Conservation (phyloP, 1,140 invertebrate species). For the Galleria mellonella region DNA sequence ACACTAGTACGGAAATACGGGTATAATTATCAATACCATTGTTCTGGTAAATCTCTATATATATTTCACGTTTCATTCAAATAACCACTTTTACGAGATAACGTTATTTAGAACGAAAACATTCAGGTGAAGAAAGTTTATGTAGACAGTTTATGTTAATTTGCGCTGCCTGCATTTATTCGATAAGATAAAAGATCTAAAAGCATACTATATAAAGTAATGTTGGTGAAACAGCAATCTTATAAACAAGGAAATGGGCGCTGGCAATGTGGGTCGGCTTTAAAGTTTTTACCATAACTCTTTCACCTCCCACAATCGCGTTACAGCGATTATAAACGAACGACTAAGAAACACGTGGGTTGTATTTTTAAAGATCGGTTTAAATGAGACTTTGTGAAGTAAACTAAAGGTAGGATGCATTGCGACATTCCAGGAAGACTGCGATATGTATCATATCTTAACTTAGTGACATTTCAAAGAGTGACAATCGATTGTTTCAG, state of each 20-base stretch:
- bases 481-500: conserved; percentile 47
- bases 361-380: conserved; percentile 11
- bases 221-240: conserved; percentile 7
- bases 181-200: conserved; percentile 11
- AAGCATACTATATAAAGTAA: conserved; percentile 8
- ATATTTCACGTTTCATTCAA: too few species aligned
- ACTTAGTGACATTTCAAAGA: conserved; percentile 51
- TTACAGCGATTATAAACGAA: background rate
- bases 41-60: conserved; percentile 14
- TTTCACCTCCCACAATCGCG: conserved; percentile 43
- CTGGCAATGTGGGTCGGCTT: conserved; percentile 39
- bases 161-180: background rate
- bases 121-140: background rate
- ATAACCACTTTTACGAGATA: too few species aligned
- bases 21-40: too few species aligned
- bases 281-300: conserved; percentile 51
- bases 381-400: conserved; percentile 4
- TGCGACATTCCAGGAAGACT: conserved; percentile 34
- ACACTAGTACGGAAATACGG: too few species aligned
- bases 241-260: conserved; percentile 48
- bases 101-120: too few species aligned
- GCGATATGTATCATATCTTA: conserved; percentile 43
- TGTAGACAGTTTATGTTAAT: conserved; percentile 4
- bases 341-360: conserved; percentile 6
- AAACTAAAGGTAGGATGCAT: conserved; percentile 12